These are phyloP conservation scores for Cyprinodon variegatus DNA, from an alignment of 2,113 vertebrate genomes.

Conservation along the genomic window DNA sequence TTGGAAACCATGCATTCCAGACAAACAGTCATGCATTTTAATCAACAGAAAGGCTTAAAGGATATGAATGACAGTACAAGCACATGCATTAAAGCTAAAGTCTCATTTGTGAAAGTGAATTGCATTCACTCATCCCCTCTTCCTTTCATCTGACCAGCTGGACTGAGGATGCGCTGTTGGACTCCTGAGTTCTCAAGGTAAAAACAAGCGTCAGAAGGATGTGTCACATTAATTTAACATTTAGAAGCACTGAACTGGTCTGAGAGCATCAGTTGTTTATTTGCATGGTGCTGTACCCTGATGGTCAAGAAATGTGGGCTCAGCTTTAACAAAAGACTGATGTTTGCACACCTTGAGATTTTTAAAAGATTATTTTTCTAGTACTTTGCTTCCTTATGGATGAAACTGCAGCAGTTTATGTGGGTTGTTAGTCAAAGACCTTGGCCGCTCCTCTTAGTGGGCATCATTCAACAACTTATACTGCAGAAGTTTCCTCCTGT, in stretches of 20 bases:
- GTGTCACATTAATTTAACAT: constrained; percentile 38
- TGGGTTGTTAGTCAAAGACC: not conserved
- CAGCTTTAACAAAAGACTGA: not conserved
- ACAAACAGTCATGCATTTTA: constrained; percentile 19
- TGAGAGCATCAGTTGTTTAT: constrained; percentile 1
- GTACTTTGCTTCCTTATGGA: not conserved
- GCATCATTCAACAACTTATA: not conserved
- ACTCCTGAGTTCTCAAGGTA: not conserved
- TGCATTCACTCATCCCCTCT: not conserved
- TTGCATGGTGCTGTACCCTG: not conserved
- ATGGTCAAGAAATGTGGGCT: not conserved
- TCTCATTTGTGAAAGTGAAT: constrained; percentile 23
- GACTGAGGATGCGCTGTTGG: not conserved
- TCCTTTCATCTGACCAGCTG: constrained; percentile 46
- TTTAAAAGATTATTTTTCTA: not conserved
- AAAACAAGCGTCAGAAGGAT: constrained; percentile 5
- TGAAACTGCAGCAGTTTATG: not conserved
- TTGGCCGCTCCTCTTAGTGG: not conserved
- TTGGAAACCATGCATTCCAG: constrained; percentile 24
- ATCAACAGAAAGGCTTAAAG: constrained; percentile 32
- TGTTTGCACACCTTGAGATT: not conserved
- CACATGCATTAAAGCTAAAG: constrained; percentile 47
- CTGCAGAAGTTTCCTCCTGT: not conserved
- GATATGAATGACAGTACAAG: constrained; percentile 50
- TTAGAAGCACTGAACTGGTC: constrained; percentile 29